phyloP scores from a whole-genome alignment of 1,140 invertebrate species.

The Zaprionus davidi region DNA sequence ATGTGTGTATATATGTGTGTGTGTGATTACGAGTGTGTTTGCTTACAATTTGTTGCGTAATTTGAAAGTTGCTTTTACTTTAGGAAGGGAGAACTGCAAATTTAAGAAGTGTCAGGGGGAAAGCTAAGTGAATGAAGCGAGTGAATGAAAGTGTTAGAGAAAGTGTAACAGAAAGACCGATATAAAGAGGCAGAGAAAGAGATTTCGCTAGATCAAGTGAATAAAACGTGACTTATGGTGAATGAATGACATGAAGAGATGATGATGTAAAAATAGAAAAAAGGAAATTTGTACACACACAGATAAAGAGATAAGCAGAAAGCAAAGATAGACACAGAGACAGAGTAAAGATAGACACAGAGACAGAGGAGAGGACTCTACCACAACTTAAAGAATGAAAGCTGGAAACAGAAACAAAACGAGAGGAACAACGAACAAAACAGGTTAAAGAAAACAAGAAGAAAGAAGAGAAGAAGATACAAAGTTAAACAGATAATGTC shows the following conservation, averaged over 20 bases:
- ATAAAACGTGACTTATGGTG: neutral
- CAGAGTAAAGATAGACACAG: no score
- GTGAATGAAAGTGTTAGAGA: neutral
- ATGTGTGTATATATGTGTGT: no score
- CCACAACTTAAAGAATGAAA: neutral
- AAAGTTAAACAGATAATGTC: neutral
- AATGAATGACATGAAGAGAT: neutral
- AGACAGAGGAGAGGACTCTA: no score
- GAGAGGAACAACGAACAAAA: no score
- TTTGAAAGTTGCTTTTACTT: constrained; percentile 10
- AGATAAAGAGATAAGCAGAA: neutral
- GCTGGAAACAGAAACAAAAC: neutral
- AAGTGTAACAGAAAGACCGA: no score
- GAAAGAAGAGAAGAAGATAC: neutral
- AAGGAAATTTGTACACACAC: neutral
- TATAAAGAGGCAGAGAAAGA: neutral
- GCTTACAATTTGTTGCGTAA: neutral
- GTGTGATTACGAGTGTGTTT: neutral
- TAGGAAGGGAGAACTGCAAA: neutral
- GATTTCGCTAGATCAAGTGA: no score
- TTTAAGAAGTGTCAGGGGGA: neutral
- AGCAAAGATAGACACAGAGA: neutral
- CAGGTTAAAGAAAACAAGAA: neutral
- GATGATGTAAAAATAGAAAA: neutral
- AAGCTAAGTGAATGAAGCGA: neutral